Evolutionary conservation across 2,888 invertebrate genomes (phyloP).

Genomic region (Dromius quadrimaculatus): DNA sequence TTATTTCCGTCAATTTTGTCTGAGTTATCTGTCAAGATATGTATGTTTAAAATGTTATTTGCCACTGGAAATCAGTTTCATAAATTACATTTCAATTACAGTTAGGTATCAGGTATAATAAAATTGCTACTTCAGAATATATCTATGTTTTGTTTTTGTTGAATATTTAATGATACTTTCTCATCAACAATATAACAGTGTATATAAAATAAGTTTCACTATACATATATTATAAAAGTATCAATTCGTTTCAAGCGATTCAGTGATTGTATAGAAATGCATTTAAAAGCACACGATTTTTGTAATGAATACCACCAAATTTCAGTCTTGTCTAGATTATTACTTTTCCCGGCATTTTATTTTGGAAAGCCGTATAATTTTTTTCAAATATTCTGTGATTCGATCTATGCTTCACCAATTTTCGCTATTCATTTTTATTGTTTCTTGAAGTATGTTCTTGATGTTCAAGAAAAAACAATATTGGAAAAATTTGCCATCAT

Average conservation of each 20-base stretch:
- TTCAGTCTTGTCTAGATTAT: neutral
- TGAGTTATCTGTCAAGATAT: too few species aligned
- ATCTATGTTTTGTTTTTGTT: too few species aligned
- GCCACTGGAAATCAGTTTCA: too few species aligned
- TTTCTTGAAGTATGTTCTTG: neutral
- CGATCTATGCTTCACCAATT: neutral
- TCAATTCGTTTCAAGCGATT: neutral
- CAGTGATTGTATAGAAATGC: neutral
- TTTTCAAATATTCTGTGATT: neutral
- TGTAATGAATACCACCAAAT: neutral
- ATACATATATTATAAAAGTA: constrained; percentile 4
- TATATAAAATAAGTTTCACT: neutral
- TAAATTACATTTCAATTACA: too few species aligned
- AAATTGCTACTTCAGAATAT: too few species aligned
- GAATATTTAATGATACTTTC: neutral
- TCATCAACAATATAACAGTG: neutral
- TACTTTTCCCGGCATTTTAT: constrained; percentile 5
- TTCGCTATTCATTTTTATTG: neutral
- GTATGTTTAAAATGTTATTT: too few species aligned
- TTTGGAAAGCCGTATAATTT: neutral
- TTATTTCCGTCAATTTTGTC: too few species aligned
- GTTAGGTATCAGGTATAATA: too few species aligned
- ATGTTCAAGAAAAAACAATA: neutral
- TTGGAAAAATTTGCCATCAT: neutral
- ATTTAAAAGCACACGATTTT: neutral